Base-by-base conservation (phyloP, 2,113 vertebrate species). In the Falcunculus frontatus region DNA sequence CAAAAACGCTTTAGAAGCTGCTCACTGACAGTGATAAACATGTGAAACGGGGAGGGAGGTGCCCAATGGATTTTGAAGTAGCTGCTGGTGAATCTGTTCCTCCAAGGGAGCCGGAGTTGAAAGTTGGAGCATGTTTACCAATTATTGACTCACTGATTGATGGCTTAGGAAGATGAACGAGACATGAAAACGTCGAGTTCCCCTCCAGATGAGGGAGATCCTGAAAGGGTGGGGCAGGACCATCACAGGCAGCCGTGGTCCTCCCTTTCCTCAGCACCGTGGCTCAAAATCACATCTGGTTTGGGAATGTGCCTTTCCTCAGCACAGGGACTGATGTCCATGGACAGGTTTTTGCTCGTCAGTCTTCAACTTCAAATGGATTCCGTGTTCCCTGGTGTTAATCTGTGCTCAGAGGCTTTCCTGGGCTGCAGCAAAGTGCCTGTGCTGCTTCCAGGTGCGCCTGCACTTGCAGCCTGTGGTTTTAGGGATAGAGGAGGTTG, bases 11-110 rank as follows among this genome's bases (percentile, higher is more conserved):
- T 97, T 44, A 93, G 93, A 97, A 95, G 95, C 96, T 33, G 89
- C 93, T 95, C 18, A 1, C 95, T 92, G 96, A 81, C 93, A 95
- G 93, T 59, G 86, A 95, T 95, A 93, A 97, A 93, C 96, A 96
- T 41, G 94, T 86, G 96, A 35, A 78, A 56, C 10, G 0, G 76
- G 4, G 50, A 76, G 87, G 94, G 23, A 55, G 89, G 14, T 56
- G 88, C 94, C 89, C 91, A 20, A 0, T 0, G 22, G 89, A 67
- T 59, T 95, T 80, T 95, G 90, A 92, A 97, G 95, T 50, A 80
- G 85, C 83, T 93, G 85, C 63, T 79, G 39, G 62, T 60, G 95
- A 73, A 94, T 78, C 89, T 9, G 19, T 59, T 92, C 89, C 94
- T 96, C 93, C 93, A 47, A 95, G 94, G 89, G 80, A 96, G 92